Conservation (phyloP, 2,113 vertebrate genomes). For the Dascyllus trimaculatus region DNA sequence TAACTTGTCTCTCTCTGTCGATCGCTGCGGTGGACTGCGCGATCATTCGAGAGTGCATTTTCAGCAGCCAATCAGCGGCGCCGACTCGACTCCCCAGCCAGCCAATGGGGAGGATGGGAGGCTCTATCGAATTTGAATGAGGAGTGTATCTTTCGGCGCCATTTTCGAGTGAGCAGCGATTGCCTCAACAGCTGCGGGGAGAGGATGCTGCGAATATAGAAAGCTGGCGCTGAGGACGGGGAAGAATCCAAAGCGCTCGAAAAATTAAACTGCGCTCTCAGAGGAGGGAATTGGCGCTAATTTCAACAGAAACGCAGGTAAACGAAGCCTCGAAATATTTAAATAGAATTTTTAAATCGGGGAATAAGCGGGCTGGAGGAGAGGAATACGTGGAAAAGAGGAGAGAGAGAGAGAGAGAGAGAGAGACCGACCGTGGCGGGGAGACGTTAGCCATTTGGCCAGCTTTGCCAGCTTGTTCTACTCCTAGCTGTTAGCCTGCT, state of each 20-base stretch:
- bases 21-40: constrained; percentile 83
- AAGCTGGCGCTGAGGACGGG: constrained; percentile 54
- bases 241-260: constrained; percentile 50
- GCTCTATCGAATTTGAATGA: constrained; percentile 98
- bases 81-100: constrained; percentile 82
- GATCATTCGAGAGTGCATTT: constrained; percentile 88
- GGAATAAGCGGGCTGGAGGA: neutral
- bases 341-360: constrained; percentile 12
- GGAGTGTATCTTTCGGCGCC: constrained; percentile 97
- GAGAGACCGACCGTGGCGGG: constrained; percentile 56
- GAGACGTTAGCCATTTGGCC: constrained; percentile 79
- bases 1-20: constrained; percentile 58
- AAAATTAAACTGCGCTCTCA: constrained; percentile 62
- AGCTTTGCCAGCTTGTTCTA: constrained; percentile 66
- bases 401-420: constrained; percentile 4
- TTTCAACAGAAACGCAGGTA: constrained; percentile 61
- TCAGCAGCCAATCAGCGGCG: constrained; percentile 79
- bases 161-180: constrained; percentile 96
- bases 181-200: constrained; percentile 85
- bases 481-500: constrained; percentile 68
- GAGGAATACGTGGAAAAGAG: constrained; percentile 31
- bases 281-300: neutral
- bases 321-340: constrained; percentile 29
- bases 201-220: constrained; percentile 72
- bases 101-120: constrained; percentile 86